These are phyloP conservation scores for Lutjanus campechanus DNA, from an alignment of 2,797 vertebrate species.

Conservation along the genomic window DNA sequence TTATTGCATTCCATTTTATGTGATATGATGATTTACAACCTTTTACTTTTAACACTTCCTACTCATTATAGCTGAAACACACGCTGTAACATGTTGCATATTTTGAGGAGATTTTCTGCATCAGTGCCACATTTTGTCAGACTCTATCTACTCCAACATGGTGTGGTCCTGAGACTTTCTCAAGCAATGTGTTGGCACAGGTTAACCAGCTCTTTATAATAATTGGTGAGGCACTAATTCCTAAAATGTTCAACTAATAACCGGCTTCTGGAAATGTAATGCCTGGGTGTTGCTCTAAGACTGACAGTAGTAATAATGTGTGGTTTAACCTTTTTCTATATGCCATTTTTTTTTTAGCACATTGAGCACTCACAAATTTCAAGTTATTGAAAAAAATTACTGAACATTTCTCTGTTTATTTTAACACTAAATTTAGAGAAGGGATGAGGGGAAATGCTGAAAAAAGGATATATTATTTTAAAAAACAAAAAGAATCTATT, in stretches of 20 bases:
- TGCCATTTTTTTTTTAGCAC: neutral
- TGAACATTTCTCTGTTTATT: neutral
- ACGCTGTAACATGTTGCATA: neutral
- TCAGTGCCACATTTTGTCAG: neutral
- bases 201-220: neutral
- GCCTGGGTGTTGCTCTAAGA: neutral
- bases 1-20: too few relatives aligned
- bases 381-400: too few relatives aligned
- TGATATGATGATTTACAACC: neutral
- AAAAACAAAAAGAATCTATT: too few relatives aligned
- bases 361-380: too few relatives aligned
- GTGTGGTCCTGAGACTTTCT: conserved; percentile 13
- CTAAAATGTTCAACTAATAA: neutral
- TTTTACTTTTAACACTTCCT: neutral
- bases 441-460: too few relatives aligned
- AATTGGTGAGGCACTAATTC: neutral
- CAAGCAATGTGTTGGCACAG: neutral
- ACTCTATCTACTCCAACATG: neutral
- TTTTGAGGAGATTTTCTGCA: conserved; percentile 3
- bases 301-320: neutral
- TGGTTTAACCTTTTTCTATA: neutral
- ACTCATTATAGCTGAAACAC: conserved; percentile 1
- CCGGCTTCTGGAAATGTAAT: neutral
- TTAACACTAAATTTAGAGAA: too few relatives aligned
- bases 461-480: too few relatives aligned